Conservation (phyloP, 1,140 invertebrate species). For the Lepidotrigona ventralis region DNA sequence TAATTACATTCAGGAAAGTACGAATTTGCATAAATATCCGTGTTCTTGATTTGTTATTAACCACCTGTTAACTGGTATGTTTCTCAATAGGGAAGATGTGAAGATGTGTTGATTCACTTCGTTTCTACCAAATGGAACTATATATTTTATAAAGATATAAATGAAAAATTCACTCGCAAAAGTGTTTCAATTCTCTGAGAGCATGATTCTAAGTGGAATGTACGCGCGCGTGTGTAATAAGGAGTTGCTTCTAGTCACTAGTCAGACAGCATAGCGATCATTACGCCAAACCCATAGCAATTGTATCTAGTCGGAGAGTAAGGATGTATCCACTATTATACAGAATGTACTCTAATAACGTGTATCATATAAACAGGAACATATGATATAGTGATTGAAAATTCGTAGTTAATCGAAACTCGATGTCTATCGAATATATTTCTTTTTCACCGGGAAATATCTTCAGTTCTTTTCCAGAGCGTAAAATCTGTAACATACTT, state of each 20-base stretch:
- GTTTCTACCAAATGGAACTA: background rate
- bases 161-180: background rate
- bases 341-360: background rate
- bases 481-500: background rate
- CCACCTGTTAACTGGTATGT: background rate
- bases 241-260: slow-evolving; percentile 2
- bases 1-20: no score
- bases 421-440: background rate
- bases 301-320: slow-evolving; percentile 8
- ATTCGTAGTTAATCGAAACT: background rate
- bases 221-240: background rate
- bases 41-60: no score
- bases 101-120: background rate
- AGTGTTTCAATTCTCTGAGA: background rate
- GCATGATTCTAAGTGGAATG: background rate
- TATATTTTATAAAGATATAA: background rate
- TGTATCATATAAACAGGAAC: background rate
- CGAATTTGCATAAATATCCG: no score
- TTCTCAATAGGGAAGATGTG: no score
- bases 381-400: background rate
- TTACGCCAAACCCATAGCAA: slow-evolving; percentile 8
- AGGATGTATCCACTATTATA: background rate
- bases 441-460: background rate
- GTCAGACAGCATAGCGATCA: background rate
- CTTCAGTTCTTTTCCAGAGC: background rate